A percentile compares a stretch with the other conserved stretches of the same genome.
phyloP scores from a whole-genome alignment of 2,797 vertebrate genomes.

The Coranthus polyacanthus region DNA sequence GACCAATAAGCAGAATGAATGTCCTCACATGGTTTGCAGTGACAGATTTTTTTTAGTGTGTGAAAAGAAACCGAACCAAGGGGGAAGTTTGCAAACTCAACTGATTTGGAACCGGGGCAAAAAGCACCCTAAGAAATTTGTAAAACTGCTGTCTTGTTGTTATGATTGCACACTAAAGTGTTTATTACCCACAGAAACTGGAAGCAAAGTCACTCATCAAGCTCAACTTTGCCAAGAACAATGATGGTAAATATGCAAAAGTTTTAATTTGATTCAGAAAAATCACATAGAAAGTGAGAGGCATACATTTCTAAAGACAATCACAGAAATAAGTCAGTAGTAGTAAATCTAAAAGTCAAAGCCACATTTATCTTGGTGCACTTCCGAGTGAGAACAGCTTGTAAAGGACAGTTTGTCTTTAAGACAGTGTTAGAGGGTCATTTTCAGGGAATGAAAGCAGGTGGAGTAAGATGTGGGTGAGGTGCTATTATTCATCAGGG shows the following conservation, averaged over 20 bases:
- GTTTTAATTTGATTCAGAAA: rapidly evolving
- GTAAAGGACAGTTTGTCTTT: constrained; percentile 4
- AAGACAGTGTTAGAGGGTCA: not conserved
- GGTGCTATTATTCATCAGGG: constrained; percentile 21
- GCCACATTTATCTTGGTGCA: not conserved
- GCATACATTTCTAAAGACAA: too few relatives aligned
- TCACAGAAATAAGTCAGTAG: too few relatives aligned
- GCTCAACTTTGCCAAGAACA: constrained; percentile 94
- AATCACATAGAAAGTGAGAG: not conserved
- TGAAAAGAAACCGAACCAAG: too few relatives aligned
- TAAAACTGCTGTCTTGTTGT: not conserved
- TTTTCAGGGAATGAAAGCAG: constrained; percentile 11
- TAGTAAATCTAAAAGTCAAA: constrained; percentile 7
- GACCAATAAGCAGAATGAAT: too few relatives aligned
- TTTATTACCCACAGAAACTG: constrained; percentile 87
- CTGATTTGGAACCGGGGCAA: too few relatives aligned
- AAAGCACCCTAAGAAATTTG: too few relatives aligned
- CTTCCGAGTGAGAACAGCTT: not conserved
- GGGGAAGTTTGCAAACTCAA: too few relatives aligned
- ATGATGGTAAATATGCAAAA: constrained; percentile 87
- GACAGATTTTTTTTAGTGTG: too few relatives aligned
- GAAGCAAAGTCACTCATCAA: constrained; percentile 95
- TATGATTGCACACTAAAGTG: not conserved
- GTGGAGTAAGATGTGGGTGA: constrained; percentile 5
- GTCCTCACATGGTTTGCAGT: too few relatives aligned